phyloP scores from a whole-genome alignment of 35 echinoderm and acorn worm genomes.

The Strongylocentrotus purpuratus region DNA sequence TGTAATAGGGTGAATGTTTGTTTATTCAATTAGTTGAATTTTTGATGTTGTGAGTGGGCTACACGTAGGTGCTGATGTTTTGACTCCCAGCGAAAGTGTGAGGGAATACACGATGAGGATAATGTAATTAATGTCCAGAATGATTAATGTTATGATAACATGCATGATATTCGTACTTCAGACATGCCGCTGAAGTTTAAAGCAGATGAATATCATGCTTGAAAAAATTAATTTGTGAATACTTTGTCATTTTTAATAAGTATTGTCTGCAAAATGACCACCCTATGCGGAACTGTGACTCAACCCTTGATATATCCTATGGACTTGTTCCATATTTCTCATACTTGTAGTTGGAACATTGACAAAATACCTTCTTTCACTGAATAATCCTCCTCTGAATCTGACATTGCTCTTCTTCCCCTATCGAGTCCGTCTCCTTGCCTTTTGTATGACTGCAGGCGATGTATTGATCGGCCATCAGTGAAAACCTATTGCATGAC shows the following conservation, averaged over 20 bases:
- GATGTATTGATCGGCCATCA: constrained; percentile 1
- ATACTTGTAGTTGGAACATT: neutral
- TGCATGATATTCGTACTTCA: neutral
- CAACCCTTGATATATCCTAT: neutral
- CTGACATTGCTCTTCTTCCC: neutral
- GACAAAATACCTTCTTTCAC: neutral
- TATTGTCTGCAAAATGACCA: neutral
- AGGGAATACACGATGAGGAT: neutral
- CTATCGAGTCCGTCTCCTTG: neutral
- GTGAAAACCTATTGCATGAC: constrained; percentile 10
- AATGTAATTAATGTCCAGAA: neutral
- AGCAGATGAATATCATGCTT: too few species aligned
- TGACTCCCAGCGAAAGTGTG: neutral
- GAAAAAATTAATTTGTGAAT: neutral
- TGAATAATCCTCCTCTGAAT: neutral
- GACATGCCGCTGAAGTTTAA: too few species aligned
- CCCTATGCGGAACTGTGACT: neutral
- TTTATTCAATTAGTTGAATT: too few species aligned
- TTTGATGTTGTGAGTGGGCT: neutral
- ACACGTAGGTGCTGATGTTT: neutral
- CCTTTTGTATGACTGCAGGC: constrained; percentile 8
- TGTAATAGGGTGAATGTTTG: neutral
- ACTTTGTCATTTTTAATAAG: neutral
- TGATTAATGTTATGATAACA: neutral
- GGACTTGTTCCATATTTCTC: neutral